Evolutionary conservation across 2,113 vertebrate species (phyloP), one percentile per base, ranked within the genome.

Genomic region (Poecilia latipinna): DNA sequence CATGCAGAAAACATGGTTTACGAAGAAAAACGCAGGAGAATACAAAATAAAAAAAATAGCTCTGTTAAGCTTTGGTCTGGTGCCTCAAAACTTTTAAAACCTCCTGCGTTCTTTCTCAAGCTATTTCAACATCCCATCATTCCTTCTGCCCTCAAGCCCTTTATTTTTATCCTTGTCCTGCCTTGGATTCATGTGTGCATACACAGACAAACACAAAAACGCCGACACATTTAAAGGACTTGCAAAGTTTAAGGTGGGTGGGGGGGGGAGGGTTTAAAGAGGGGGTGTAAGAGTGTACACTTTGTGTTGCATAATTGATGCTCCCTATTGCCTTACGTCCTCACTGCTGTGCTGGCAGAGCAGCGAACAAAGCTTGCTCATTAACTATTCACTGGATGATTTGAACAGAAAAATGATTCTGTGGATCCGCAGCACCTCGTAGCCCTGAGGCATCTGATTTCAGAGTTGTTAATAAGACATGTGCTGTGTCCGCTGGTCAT

Each of bases 331-430:
- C 54, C 79, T 96, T 95, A 93, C 88, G 87, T 84, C 72, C 92
- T 91, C 89, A 29, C 48, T 65, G 68, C 61, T 87, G 90, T 65
- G 78, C 75, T 75, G 64, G 87, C 65, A 48, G 44, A 48, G 57
- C 80, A 80, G 85, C 88, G 85, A 94, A 91, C 82, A 90, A 88
- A 86, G 89, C 85, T 74, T 8, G 61, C 15, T 74, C 86, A 94
- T 94, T 94, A 94, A 92, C 85, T 93, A 96, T 93, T 94, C 85
- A 93, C 84, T 19, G 65, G 64, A 90, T 91, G 77, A 93, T 90
- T 91, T 89, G 71, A 92, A 90, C 60, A 86, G 85, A 89, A 85
- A 91, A 89, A 89, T 76, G 15, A 87, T 91, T 91, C 72, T 68
- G 71, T 2, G 8, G 74, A 80, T 77, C 35, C 32, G 1, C 35